Evolutionary conservation across 1,140 invertebrate species (phyloP).

Genomic region (Subanguina moxae): DNA sequence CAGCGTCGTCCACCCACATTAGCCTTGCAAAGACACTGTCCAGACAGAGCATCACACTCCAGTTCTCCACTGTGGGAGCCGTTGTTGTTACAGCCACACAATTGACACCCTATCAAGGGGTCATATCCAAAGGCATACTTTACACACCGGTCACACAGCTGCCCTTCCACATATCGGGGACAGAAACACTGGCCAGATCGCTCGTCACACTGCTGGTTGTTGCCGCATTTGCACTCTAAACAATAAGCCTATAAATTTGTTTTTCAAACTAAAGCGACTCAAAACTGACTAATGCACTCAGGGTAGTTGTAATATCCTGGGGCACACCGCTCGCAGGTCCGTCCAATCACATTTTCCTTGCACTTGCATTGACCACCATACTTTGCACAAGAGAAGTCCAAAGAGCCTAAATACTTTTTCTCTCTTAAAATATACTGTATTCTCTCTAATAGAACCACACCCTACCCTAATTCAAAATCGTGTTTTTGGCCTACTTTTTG

Average conservation of each 20-base stretch:
- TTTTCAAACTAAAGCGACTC: not conserved
- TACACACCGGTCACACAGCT: slow-evolving; percentile 80
- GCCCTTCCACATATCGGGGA: slow-evolving; percentile 66
- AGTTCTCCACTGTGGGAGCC: slow-evolving; percentile 74
- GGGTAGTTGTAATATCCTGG: slow-evolving; percentile 93
- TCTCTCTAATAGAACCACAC: too few species aligned
- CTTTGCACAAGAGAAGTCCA: slow-evolving; percentile 26
- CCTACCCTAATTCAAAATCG: too few species aligned
- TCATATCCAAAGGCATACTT: slow-evolving; percentile 87
- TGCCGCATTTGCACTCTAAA: slow-evolving; percentile 60
- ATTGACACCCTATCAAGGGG: slow-evolving; percentile 84
- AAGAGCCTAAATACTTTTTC: not conserved
- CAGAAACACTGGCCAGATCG: slow-evolving; percentile 66
- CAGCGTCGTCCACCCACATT: slow-evolving; percentile 84
- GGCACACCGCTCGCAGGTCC: slow-evolving; percentile 80
- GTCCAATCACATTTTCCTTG: slow-evolving; percentile 84
- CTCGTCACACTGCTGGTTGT: slow-evolving; percentile 55
- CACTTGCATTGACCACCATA: slow-evolving; percentile 90
- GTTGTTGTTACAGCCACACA: slow-evolving; percentile 77
- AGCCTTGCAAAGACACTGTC: slow-evolving; percentile 78
- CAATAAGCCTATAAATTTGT: slow-evolving; percentile 39
- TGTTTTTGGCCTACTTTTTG: too few species aligned
- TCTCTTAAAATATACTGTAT: too few species aligned
- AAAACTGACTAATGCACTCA: slow-evolving; percentile 67
- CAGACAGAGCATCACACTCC: slow-evolving; percentile 81